phyloP scores from a whole-genome alignment of 2,797 vertebrate genomes.

The Bovichtus diacanthus region DNA sequence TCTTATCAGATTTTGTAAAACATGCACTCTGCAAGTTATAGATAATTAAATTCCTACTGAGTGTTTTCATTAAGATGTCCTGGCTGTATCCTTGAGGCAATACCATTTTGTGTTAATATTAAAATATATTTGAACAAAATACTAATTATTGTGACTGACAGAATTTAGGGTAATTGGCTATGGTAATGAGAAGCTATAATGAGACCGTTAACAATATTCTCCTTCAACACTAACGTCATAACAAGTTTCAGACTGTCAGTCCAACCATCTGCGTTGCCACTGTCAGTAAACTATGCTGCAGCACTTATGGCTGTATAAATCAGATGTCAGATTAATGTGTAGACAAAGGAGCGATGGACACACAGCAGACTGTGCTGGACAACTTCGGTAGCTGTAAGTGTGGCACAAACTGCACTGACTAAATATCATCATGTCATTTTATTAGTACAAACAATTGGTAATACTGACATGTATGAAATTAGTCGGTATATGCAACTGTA shows the following conservation, averaged over 20 bases:
- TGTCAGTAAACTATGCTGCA: background rate
- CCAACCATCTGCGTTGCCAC: background rate
- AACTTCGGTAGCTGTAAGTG: background rate
- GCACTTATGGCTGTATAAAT: background rate
- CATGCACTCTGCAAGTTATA: background rate
- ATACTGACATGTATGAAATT: background rate
- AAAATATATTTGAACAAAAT: background rate
- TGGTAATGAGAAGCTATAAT: background rate
- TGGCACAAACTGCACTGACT: background rate
- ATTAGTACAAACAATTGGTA: too few species aligned
- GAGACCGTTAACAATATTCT: background rate
- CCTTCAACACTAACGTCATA: background rate
- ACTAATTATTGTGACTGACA: constrained; percentile 1
- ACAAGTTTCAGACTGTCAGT: background rate
- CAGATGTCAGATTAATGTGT: background rate
- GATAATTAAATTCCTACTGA: background rate
- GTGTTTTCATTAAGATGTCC: background rate
- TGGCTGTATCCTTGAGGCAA: background rate
- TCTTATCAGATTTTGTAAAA: background rate
- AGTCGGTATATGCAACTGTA: background rate
- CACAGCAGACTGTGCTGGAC: background rate
- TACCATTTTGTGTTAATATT: background rate
- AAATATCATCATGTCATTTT: background rate
- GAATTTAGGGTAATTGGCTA: background rate
- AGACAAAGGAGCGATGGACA: background rate